These are phyloP conservation scores for Macheiramphus alcinus DNA, from an alignment of 2,113 vertebrate genomes.

Conservation along the genomic window DNA sequence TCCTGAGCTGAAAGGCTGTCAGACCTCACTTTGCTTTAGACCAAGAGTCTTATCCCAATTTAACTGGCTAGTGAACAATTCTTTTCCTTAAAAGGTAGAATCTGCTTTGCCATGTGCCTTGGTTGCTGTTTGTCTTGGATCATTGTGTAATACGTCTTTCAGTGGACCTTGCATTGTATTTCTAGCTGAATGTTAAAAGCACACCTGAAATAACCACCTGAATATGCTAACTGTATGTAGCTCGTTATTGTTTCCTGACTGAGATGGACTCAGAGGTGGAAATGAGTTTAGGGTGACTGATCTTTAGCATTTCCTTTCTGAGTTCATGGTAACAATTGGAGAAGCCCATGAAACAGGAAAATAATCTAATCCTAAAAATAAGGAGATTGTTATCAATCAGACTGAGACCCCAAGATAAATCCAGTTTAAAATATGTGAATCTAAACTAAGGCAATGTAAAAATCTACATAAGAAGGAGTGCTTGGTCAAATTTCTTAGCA, in stretches of 20 bases:
- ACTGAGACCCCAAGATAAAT: not conserved
- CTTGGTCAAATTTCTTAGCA: not conserved
- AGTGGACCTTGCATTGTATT: not conserved
- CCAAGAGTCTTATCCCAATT: not conserved
- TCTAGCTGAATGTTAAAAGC: not conserved
- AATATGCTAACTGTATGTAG: not conserved
- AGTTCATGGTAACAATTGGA: not conserved
- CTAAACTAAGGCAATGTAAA: not conserved
- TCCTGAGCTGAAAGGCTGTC: slow-evolving; percentile 30
- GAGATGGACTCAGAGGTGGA: not conserved
- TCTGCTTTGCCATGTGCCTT: not conserved
- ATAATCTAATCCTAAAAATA: not conserved
- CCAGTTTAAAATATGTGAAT: not conserved
- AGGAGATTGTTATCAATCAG: not conserved
- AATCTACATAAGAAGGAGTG: not conserved
- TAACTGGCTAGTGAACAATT: not conserved
- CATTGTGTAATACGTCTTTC: not conserved
- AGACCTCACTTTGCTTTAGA: slow-evolving; percentile 12
- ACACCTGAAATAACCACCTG: not conserved
- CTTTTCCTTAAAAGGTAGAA: not conserved
- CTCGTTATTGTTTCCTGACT: not conserved
- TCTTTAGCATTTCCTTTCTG: not conserved
- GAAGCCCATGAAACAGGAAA: not conserved
- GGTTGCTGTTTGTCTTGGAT: not conserved
- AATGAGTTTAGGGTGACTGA: not conserved